Evolutionary conservation across 2,888 invertebrate species (phyloP).

Genomic region (Ptilodon capucinus): DNA sequence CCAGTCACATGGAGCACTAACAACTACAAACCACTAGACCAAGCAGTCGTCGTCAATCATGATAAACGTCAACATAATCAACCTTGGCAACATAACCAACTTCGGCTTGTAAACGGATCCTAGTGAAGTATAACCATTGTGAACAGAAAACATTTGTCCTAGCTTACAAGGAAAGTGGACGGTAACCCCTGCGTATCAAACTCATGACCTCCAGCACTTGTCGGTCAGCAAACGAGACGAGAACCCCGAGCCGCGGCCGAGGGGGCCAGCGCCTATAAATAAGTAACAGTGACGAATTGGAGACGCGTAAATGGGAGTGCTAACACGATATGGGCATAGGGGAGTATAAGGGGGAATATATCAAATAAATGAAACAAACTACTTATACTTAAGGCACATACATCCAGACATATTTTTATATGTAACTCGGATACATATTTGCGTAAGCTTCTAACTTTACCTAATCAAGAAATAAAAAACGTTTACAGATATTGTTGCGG

Average conservation of each 20-base stretch:
- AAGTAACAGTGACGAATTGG: slow-evolving; percentile 14
- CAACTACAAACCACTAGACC: no score
- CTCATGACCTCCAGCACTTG: slow-evolving; percentile 19
- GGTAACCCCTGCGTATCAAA: slow-evolving; percentile 7
- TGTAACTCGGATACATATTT: no score
- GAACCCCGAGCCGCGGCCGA: slow-evolving; percentile 17
- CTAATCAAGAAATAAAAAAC: no score
- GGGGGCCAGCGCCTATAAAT: slow-evolving; percentile 31
- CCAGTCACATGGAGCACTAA: no score
- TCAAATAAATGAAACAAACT: background rate
- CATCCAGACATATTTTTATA: no score
- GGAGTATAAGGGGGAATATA: background rate
- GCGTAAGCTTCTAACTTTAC: no score
- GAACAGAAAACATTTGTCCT: background rate
- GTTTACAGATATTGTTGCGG: no score
- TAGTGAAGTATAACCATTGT: background rate
- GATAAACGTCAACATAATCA: no score
- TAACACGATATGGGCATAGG: background rate
- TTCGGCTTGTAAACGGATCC: no score
- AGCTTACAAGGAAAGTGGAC: background rate
- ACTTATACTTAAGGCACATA: no score
- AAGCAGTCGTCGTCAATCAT: no score
- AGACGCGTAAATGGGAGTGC: background rate
- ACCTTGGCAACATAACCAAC: no score
- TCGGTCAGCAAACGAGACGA: slow-evolving; percentile 19